Base-by-base conservation (phyloP, 2,797 vertebrate genomes). In the Crotalus adamanteus region DNA sequence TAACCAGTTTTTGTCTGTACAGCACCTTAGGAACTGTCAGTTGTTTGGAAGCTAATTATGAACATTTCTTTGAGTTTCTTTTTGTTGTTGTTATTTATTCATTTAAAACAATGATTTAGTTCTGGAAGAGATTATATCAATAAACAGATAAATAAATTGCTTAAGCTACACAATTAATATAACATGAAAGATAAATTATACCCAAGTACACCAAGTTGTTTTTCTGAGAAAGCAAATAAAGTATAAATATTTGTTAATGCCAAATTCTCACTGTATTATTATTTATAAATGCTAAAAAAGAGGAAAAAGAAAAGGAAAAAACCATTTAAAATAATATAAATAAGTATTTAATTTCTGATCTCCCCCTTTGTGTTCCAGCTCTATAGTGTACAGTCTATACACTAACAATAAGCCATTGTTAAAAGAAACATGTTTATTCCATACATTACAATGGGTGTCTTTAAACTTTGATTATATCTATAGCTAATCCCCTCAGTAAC, bases 1-100 rank as follows among this genome's bases (percentile, higher is more conserved):
- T 96, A 95, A 94, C 87, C 91, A 61, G 2, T 85, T 31, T 91
- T 60, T 92, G 9, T 94, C 95, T 94, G 91, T 65, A 94, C 56
- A 28, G 37, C 91, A 83, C 83, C 93, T 92, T 87, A 31, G 25
- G 26, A 95, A 90, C 53, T 92, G 95, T 93, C 7, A 59, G 25
- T 7, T 83, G 63, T 1, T 37, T 86, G 37, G 3, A 47, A 83
- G n/a, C 0, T 53, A 37, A 55, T 4, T 31, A 16, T 1, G 87
- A 47, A 1, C 69, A 37, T 90, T 83, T 51, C 55, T 8, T 25
- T 78, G 3, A 7, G 51, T 9, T 53, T 51, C 6, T 51, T 22
- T 20, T 37, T 31, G 16, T 37, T 73, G 14, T 42, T 31, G 2
- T 37, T 73, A 16, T 22, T 47, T 25, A 42, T 83, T 83, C 73